Base-by-base conservation (phyloP, 2,888 invertebrate genomes). In the Polietes domitor region DNA sequence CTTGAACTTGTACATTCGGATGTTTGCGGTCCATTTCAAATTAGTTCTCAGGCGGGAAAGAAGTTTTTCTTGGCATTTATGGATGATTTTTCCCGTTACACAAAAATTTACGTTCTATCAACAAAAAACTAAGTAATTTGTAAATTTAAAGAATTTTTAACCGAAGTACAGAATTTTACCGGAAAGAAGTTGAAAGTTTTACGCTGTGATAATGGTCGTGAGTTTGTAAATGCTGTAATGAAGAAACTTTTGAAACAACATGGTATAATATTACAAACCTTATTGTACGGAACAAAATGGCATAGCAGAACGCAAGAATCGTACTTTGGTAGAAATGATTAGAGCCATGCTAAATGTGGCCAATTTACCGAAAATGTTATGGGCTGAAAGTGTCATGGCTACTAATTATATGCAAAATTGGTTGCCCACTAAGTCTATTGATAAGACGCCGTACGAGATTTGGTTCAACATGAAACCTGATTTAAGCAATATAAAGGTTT, bases 341-440 rank as follows among this genome's bases (percentile, higher is more conserved):
- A 77, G 82, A 10, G 73, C 77, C 19, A 77, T 77, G 68, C 17
- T 77, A 21, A 15, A 65, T 10, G 12, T 24, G 32, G 83, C 87
- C 10, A 83, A 83, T 15, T 50, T 89, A 7, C 80, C 85, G 10
- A 50, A 86, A 26, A 55, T 68, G 9, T 87, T 88, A 43, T 89
- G 89, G 88, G 88, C 87, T 41, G 89, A 89, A 79, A 88, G 89
- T 6, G 83, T 88, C 78, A 77, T 21, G 86, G 87, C 21, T 37
- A 88, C 88, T 21, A 85, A 82, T 43, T 85, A 87, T 26, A 61
- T 17, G 50, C n/a, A 71, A 26, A 19, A 65, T 71, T 41, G 63
- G n/a, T n/a, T n/a, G n/a, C n/a, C n/a, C n/a, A n/a, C n/a, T n/a
- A n/a, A n/a, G n/a, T n/a, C n/a, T n/a, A n/a, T n/a, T n/a, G n/a